Evolutionary conservation across 2,797 vertebrate species (phyloP), one percentile per base, ranked within the genome.

Genomic region (Garrulus glandarius): DNA sequence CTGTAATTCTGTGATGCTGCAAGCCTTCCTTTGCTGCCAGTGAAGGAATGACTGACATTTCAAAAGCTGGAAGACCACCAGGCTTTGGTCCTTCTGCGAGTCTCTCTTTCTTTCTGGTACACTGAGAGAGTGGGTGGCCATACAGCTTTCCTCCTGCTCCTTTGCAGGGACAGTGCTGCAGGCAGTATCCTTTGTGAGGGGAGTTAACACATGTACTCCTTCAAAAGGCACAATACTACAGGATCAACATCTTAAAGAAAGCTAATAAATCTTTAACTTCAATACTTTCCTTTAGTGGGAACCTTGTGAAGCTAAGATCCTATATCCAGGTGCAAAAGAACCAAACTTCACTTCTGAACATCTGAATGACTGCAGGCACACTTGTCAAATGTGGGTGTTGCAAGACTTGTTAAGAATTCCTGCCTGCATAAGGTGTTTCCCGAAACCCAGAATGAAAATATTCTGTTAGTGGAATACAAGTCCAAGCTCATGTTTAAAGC

Each of bases 401-500:
- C 19, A 76, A 37, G 49, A 46, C 41, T 65, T 71, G 49, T 56
- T 89, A 91, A 87, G 67, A 91, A 82, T 68, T 74, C 70, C 79
- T 87, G 65, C 22, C 52, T 34, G 43, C 50, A 50, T 65, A 77
- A 82, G 52, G 59, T 63, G 36, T 63, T 93, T 63, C 71, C 80
- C 1, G 0, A 86, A 88, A 75, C 12, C 34, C 55, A 78, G 52
- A 74, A 74, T 14, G 57, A 74, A 78, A 88, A 87, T 37, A 60
- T 13, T 55, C 44, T 52, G 53, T 78, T 55, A 84, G 52, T 30
- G 37, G 36, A 86, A 55, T 57, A 43, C n/a, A 78, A 81, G 65
- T 34, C 49, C 52, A 87, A 88, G 43, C 24, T 80, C 49, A 47
- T 23, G 16, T 79, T 95, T 90, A 90, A 91, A 87, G 61, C 50